Evolutionary conservation across 2,888 invertebrate genomes (phyloP), one percentile per base, ranked within the genome.

Genomic region (Gymnocheta viridis): DNA sequence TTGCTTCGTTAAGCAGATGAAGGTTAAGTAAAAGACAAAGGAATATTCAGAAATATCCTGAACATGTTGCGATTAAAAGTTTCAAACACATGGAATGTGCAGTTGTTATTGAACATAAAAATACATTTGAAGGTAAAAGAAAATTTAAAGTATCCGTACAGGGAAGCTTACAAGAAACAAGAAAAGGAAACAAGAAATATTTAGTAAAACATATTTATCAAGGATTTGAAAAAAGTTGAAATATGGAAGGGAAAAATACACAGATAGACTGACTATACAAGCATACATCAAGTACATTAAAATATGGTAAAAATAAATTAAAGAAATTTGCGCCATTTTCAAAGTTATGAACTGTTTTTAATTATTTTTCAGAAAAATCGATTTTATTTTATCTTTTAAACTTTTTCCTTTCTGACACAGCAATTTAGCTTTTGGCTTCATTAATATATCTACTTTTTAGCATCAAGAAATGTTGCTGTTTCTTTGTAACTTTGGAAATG

Each of bases 71-170:
- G 47, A 47, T 24, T 60, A 32, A 41, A 62, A 58, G n/a, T 44
- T 41, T 38, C n/a, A 51, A 79, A 58, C 58, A 58, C 35, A 66
- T 41, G 49, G 32, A 80, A 80, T 58, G 38, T 58, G 38, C n/a
- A n/a, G n/a, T 49, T 51, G 62, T 49, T 58, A 73, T 73, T 80
- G 72, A 80, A 49, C 49, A 67, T 67, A 73, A 72, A 72, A 49
- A n/a, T 19, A 38, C 5, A 9, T 19, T 51, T 51, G 3, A 51
- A 29, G 35, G 24, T 51, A 64, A 7, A 54, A 60, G n/a, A 38
- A 58, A 72, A 47, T 66, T 49, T 9, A 24, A 35, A 35, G 12
- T 14, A 67, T 14, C 9, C 12, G 27, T 32, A 69, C n/a, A 60
- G 47, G 32, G 2, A 19, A 24, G 1, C 10, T 14, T 22, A 35